Conservation (phyloP, 1,140 invertebrate genomes). For the Drosophila sulfurigaster region DNA sequence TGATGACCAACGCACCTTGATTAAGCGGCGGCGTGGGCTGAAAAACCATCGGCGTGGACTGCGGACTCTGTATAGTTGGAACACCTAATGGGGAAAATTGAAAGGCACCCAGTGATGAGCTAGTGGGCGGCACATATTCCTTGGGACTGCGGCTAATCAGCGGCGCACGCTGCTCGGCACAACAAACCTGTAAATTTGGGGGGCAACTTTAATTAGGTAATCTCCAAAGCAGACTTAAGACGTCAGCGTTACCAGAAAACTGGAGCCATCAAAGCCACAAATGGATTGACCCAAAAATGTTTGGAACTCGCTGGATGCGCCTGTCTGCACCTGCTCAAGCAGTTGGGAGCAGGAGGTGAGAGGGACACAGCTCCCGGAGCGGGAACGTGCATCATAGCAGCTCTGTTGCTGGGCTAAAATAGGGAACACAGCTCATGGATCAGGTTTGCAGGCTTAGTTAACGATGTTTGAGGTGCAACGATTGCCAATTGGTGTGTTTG, state of each 20-base stretch:
- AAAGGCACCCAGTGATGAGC: conserved; percentile 36
- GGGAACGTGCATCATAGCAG: conserved; percentile 79
- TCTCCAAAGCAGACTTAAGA: no score
- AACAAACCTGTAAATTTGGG: conserved; percentile 52
- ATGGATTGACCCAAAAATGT: conserved; percentile 86
- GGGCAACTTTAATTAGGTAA: neutral
- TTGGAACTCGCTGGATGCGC: conserved; percentile 58
- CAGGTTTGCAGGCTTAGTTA: conserved; percentile 9
- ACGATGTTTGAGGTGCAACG: conserved; percentile 5
- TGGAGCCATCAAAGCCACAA: conserved; percentile 86
- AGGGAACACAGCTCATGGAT: conserved; percentile 22
- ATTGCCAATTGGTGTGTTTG: conserved; percentile 45
- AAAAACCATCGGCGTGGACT: conserved; percentile 35
- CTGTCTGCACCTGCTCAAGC: conserved; percentile 80
- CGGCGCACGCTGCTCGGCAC: conserved; percentile 33
- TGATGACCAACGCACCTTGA: conserved; percentile 23
- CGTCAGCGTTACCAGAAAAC: conserved; percentile 81
- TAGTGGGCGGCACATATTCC: conserved; percentile 35
- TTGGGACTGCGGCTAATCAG: conserved; percentile 52
- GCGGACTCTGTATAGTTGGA: conserved; percentile 28
- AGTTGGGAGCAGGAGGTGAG: conserved; percentile 85
- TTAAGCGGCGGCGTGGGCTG: conserved; percentile 63
- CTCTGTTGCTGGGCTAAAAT: conserved; percentile 69
- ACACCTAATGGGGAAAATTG: conserved; percentile 55
- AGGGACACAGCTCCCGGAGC: conserved; percentile 85